Evolutionary conservation across 2,113 vertebrate genomes (phyloP).

Genomic region (Eleginops maclovinus): DNA sequence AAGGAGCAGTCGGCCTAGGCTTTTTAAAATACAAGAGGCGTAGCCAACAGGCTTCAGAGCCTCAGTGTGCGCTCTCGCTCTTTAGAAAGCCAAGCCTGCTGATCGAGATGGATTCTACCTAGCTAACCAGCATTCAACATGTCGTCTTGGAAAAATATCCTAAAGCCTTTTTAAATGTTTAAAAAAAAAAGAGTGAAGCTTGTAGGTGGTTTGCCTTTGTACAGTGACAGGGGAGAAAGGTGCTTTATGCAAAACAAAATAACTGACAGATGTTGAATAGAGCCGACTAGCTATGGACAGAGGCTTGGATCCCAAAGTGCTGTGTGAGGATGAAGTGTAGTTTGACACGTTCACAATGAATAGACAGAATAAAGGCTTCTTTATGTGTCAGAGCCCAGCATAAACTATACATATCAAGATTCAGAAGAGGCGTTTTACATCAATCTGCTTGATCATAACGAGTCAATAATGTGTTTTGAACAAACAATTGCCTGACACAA

Average conservation of each 20-base stretch:
- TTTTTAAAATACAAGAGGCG: constrained; percentile 20
- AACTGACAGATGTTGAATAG: constrained; percentile 24
- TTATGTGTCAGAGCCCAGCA: background rate
- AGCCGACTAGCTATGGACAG: background rate
- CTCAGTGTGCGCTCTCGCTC: background rate
- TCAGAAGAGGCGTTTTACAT: constrained; percentile 25
- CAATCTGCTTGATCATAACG: constrained; percentile 8
- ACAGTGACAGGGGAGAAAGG: constrained; percentile 4
- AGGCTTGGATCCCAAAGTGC: constrained; percentile 49
- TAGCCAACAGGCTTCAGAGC: constrained; percentile 5
- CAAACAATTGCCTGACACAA: constrained; percentile 10
- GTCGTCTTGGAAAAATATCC: constrained; percentile 34
- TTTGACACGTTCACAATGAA: background rate
- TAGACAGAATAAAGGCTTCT: background rate
- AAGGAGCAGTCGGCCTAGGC: background rate
- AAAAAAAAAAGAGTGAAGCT: background rate
- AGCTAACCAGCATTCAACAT: constrained; percentile 26
- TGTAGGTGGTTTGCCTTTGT: constrained; percentile 28
- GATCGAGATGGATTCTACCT: constrained; percentile 1
- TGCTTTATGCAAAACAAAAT: constrained; percentile 42
- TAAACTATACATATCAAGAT: constrained; percentile 62
- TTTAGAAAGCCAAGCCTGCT: constrained; percentile 8
- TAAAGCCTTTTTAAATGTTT: constrained; percentile 55
- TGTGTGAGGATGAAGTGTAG: constrained; percentile 11
- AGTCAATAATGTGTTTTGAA: constrained; percentile 38